A percentile compares a stretch with the other conserved stretches of the same genome.
Conservation (phyloP, 2,113 vertebrate genomes). For the Cyrtonyx montezumae region DNA sequence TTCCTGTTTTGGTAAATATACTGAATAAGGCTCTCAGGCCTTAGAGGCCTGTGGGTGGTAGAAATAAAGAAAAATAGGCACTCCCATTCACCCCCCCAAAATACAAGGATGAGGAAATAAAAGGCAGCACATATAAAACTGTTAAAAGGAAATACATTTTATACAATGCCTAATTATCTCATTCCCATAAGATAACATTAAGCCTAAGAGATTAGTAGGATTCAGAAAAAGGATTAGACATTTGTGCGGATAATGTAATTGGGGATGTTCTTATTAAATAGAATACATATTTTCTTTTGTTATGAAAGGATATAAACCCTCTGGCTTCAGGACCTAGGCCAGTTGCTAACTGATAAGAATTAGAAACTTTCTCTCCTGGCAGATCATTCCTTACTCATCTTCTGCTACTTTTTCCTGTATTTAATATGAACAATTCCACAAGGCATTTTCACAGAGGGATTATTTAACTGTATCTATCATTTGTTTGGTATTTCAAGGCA, state of each 20-base stretch:
- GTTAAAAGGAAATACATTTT: slow-evolving; percentile 32
- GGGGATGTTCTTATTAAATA: slow-evolving; percentile 50
- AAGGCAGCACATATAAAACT: slow-evolving; percentile 4
- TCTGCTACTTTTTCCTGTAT: slow-evolving; percentile 1
- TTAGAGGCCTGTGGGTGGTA: not conserved
- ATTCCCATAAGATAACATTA: slow-evolving; percentile 53
- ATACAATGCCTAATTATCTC: slow-evolving; percentile 55
- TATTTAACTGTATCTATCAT: slow-evolving; percentile 16
- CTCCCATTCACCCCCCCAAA: not conserved
- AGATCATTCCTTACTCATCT: not conserved
- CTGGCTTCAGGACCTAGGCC: slow-evolving; percentile 10
- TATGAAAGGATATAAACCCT: slow-evolving; percentile 30
- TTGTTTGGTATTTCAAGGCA: not conserved
- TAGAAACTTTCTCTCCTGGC: not conserved
- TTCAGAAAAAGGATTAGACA: slow-evolving; percentile 65
- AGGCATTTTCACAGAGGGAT: not conserved
- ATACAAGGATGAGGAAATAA: slow-evolving; percentile 30
- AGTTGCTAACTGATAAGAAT: slow-evolving; percentile 45
- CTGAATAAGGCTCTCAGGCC: not conserved
- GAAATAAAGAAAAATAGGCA: not conserved
- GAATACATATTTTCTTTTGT: slow-evolving; percentile 55
- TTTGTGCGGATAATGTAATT: slow-evolving; percentile 66
- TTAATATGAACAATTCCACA: not conserved
- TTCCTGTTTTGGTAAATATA: not conserved
- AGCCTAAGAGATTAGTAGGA: slow-evolving; percentile 66